Evolutionary conservation across 2,888 invertebrate species (phyloP).

Genomic region (Nymphalis urticae): DNA sequence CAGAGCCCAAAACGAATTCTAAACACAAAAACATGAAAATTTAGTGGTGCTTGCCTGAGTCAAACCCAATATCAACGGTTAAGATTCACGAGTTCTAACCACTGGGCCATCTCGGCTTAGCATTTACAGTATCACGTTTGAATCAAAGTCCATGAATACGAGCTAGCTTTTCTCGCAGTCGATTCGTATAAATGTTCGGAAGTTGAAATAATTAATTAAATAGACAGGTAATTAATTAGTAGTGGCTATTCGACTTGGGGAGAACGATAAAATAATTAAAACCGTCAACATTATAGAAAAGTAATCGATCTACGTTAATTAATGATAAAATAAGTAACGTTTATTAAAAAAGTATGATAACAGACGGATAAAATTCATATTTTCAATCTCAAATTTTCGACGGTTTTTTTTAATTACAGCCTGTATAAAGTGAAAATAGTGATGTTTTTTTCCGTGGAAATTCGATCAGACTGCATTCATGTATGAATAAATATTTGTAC

Average conservation of each 20-base stretch:
- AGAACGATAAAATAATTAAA: constrained; percentile 72
- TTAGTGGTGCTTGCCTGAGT: too few relatives aligned
- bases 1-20: too few relatives aligned
- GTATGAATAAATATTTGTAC: constrained; percentile 35
- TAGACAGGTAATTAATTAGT: constrained; percentile 77
- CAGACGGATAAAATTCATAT: constrained; percentile 33
- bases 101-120: too few relatives aligned
- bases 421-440: constrained; percentile 28
- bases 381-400: constrained; percentile 21
- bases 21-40: too few relatives aligned
- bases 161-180: constrained; percentile 28
- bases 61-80: too few relatives aligned
- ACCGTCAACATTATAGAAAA: constrained; percentile 73
- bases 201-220: constrained; percentile 67
- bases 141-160: not conserved
- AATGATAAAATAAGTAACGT: constrained; percentile 55
- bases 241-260: constrained; percentile 61
- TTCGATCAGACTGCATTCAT: constrained; percentile 37
- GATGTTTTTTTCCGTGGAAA: constrained; percentile 30
- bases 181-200: constrained; percentile 54
- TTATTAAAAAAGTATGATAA: constrained; percentile 54
- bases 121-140: too few relatives aligned
- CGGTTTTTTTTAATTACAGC: constrained; percentile 31
- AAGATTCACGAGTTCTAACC: too few relatives aligned
- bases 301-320: constrained; percentile 64